Evolutionary conservation across 2,113 vertebrate species (phyloP).

Genomic region (Halichoerus grypus): DNA sequence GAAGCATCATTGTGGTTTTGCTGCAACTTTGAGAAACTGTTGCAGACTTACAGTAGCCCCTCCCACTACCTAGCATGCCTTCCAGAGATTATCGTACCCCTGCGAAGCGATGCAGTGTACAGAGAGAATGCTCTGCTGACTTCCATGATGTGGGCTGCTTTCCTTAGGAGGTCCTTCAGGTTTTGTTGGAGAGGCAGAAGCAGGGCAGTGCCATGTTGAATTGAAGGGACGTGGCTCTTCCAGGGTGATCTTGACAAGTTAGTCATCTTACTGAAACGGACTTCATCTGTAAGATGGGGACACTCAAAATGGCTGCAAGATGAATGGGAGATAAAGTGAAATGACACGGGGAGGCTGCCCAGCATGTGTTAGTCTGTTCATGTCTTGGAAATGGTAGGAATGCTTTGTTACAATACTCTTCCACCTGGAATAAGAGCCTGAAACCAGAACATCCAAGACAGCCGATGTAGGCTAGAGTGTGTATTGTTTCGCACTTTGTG

Average conservation of each 20-base stretch:
- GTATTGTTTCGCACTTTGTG: not conserved
- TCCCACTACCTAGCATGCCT: rapidly evolving
- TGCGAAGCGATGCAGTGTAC: not conserved
- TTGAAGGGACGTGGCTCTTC: not conserved
- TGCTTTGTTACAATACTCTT: not conserved
- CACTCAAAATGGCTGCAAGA: not conserved
- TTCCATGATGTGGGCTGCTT: not conserved
- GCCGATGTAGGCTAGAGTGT: not conserved
- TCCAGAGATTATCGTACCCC: not conserved
- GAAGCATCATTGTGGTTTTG: not conserved
- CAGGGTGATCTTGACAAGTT: not conserved
- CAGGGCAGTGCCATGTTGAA: not conserved
- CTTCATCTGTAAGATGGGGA: not conserved
- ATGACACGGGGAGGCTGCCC: not conserved
- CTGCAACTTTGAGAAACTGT: not conserved
- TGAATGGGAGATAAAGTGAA: not conserved
- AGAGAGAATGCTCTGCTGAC: not conserved
- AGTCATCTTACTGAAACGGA: not conserved
- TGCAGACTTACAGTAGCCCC: not conserved
- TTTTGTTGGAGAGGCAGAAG: not conserved
- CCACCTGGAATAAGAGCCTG: not conserved
- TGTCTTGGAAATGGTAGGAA: not conserved
- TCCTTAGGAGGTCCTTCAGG: not conserved
- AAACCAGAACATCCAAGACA: not conserved
- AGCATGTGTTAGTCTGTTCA: not conserved